phyloP scores from a whole-genome alignment of 2,888 invertebrate genomes.

The Neocrepidodera transversa region DNA sequence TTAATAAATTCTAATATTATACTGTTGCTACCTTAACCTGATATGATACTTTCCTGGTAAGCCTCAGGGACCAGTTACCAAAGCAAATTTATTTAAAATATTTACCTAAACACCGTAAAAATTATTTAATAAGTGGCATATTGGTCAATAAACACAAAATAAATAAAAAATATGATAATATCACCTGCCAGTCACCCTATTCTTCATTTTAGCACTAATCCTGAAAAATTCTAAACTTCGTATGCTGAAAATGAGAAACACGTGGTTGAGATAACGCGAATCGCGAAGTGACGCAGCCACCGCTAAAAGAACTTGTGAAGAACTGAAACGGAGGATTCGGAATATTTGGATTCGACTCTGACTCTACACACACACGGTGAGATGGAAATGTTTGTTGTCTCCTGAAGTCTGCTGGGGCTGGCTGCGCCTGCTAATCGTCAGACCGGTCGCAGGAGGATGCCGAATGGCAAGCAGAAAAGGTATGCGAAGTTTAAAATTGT shows the following conservation, averaged over 20 bases:
- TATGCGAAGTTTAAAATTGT: background rate
- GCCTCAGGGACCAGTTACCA: too few relatives aligned
- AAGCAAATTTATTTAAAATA: too few relatives aligned
- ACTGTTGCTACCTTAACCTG: too few relatives aligned
- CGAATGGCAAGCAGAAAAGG: background rate
- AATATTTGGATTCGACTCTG: too few relatives aligned
- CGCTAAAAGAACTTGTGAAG: conserved; percentile 17
- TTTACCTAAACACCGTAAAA: too few relatives aligned
- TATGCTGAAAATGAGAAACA: conserved; percentile 6
- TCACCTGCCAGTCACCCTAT: background rate
- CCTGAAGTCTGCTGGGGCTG: background rate
- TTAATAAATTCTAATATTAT: too few relatives aligned
- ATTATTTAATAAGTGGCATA: background rate
- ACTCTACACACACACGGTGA: too few relatives aligned
- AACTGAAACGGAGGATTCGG: too few relatives aligned
- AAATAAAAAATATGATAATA: background rate
- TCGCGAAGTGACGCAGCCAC: background rate
- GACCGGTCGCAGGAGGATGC: conserved; percentile 3
- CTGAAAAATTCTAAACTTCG: background rate
- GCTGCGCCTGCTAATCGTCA: conserved; percentile 26
- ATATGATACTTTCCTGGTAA: too few relatives aligned
- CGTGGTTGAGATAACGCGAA: conserved; percentile 2
- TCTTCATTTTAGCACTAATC: background rate
- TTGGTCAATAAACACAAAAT: background rate
- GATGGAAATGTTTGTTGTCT: conserved; percentile 13